phyloP scores from a whole-genome alignment of 2,797 vertebrate species.

The Hemibagrus guttatus region DNA sequence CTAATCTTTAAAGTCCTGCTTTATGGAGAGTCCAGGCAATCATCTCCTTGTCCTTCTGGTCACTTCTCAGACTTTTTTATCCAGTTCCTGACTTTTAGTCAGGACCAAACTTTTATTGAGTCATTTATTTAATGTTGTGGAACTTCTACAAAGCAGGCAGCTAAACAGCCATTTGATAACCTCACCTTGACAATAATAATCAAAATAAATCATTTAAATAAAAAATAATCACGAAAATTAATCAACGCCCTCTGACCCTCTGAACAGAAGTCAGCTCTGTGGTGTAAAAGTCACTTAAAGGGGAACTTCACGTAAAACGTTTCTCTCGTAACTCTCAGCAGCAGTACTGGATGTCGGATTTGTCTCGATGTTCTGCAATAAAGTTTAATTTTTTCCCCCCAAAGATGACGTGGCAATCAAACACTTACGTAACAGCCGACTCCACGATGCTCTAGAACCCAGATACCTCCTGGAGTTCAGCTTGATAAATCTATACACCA shows the following conservation, averaged over 20 bases:
- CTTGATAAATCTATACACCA: not conserved
- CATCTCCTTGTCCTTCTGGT: no score
- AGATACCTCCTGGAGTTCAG: not conserved
- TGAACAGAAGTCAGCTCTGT: not conserved
- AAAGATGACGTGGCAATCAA: not conserved
- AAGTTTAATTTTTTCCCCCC: not conserved
- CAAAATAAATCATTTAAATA: not conserved
- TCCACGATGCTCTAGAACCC: not conserved
- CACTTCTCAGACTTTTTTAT: not conserved
- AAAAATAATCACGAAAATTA: not conserved
- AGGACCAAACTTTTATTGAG: no score
- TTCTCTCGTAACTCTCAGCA: not conserved
- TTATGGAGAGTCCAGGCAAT: not conserved
- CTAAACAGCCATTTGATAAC: not conserved
- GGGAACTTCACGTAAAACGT: not conserved
- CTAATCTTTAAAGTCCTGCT: not conserved
- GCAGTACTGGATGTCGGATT: not conserved
- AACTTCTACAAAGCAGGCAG: not conserved
- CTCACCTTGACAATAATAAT: not conserved
- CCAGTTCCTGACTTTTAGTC: not conserved
- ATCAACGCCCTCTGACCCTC: not conserved
- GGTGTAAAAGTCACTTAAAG: not conserved
- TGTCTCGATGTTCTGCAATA: not conserved
- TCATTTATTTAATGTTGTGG: not conserved
- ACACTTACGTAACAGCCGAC: not conserved